Conservation (phyloP, 2,797 vertebrate genomes). For the Toxotes lorentzi region DNA sequence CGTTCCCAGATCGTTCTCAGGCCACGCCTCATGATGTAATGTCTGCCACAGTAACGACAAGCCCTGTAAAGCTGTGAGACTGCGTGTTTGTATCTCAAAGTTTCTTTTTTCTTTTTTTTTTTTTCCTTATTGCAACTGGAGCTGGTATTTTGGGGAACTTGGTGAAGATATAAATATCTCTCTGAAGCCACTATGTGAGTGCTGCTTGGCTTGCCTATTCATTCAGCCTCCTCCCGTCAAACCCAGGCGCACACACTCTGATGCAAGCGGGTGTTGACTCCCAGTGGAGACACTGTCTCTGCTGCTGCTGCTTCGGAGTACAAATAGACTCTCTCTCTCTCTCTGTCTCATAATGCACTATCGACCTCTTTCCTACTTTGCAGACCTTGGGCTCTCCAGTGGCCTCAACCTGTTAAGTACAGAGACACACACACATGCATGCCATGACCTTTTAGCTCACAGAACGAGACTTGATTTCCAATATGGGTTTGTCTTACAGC, state of each 20-base stretch:
- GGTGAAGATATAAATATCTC: constrained; percentile 40
- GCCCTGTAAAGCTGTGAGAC: constrained; percentile 32
- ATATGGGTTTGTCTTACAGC: constrained; percentile 77
- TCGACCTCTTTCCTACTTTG: constrained; percentile 78
- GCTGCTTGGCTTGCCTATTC: constrained; percentile 19
- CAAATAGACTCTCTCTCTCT: constrained; percentile 41
- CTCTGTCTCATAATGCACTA: constrained; percentile 74
- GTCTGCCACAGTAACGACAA: constrained; percentile 43
- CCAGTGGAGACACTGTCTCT: constrained; percentile 45
- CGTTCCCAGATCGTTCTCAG: constrained; percentile 56
- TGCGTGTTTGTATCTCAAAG: background rate
- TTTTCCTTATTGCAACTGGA: background rate
- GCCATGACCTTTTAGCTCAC: constrained; percentile 78
- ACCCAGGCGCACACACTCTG: constrained; percentile 20
- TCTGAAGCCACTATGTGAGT: constrained; percentile 34
- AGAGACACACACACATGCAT: constrained; percentile 54
- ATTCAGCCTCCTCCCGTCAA: constrained; percentile 35
- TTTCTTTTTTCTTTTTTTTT: background rate
- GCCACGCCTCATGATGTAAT: constrained; percentile 70
- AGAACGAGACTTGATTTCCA: constrained; percentile 82
- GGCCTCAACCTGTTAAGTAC: constrained; percentile 78
- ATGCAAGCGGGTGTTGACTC: constrained; percentile 50
- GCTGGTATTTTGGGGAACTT: constrained; percentile 36
- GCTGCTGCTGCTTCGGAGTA: constrained; percentile 50
- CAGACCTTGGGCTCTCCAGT: constrained; percentile 77